A percentile compares a stretch with the other conserved stretches of the same genome.
phyloP scores from a whole-genome alignment of 2,797 vertebrate species.

The Sciaenops ocellatus region DNA sequence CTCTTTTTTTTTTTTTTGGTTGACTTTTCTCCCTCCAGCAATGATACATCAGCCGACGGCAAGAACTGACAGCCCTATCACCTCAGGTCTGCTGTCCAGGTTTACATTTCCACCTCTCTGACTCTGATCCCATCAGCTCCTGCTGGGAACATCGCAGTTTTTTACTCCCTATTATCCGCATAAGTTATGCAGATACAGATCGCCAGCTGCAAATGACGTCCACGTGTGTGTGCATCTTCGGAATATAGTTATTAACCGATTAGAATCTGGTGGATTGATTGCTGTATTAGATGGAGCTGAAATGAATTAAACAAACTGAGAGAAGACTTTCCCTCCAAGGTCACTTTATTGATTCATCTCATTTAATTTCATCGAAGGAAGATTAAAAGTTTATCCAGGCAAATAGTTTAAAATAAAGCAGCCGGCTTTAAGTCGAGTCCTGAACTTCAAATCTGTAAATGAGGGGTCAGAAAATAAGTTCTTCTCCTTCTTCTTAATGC shows the following conservation, averaged over 20 bases:
- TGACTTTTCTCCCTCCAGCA: neutral
- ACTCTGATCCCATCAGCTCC: neutral
- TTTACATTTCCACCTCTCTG: neutral
- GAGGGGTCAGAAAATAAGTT: too few relatives aligned
- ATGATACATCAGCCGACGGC: too few relatives aligned
- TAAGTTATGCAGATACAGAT: conserved; percentile 18
- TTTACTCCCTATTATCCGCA: conserved; percentile 2
- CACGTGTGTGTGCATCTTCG: neutral
- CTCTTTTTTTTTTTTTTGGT: too few relatives aligned
- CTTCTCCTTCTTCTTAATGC: too few relatives aligned
- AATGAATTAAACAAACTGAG: neutral
- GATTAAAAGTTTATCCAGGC: too few relatives aligned
- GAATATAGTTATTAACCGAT: neutral
- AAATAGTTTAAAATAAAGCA: too few relatives aligned
- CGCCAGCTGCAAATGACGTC: neutral
- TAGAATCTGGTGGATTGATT: conserved; percentile 10
- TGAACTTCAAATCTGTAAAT: too few relatives aligned
- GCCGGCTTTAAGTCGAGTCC: too few relatives aligned
- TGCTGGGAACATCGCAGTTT: neutral
- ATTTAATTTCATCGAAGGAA: too few relatives aligned
- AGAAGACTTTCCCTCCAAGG: neutral
- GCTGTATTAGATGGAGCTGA: neutral
- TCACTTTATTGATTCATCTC: neutral
- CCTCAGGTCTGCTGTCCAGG: neutral
- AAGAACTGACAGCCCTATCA: neutral